phyloP scores from a whole-genome alignment of 2,888 invertebrate genomes.

The Caenorhabditis sulstoni region DNA sequence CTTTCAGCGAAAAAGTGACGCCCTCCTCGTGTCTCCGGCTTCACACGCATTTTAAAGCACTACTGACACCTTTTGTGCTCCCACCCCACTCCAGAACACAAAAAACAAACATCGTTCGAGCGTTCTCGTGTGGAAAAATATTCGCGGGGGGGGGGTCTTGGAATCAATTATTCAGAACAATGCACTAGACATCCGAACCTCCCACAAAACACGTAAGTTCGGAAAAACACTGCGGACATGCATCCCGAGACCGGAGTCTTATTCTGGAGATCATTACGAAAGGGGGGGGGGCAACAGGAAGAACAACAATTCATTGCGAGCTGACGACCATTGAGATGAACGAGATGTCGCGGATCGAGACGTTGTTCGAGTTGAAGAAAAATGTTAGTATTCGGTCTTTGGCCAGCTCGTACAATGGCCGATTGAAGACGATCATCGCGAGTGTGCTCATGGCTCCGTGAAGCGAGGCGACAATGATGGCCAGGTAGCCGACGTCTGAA shows the following conservation, averaged over 20 bases:
- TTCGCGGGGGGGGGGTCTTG: not conserved
- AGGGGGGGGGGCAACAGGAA: not conserved
- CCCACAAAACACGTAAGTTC: too few species aligned
- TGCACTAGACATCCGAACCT: constrained; percentile 28
- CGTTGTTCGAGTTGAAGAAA: constrained; percentile 24
- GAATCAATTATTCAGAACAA: constrained; percentile 36
- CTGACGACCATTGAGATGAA: constrained; percentile 28
- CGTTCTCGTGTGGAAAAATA: too few species aligned
- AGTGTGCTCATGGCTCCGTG: constrained; percentile 54
- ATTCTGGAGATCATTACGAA: too few species aligned
- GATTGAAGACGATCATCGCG: constrained; percentile 45
- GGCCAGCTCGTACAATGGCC: constrained; percentile 26
- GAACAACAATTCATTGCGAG: constrained; percentile 21
- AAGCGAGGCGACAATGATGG: constrained; percentile 40
- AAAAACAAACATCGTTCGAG: too few species aligned
- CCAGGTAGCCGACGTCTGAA: constrained; percentile 43
- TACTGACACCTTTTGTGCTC: too few species aligned
- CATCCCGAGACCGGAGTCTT: too few species aligned
- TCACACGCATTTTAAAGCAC: too few species aligned
- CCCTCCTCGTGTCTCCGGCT: too few species aligned
- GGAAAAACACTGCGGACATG: not conserved
- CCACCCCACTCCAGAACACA: too few species aligned
- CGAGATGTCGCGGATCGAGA: constrained; percentile 25
- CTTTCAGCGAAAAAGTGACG: too few species aligned
- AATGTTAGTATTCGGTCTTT: constrained; percentile 1